Percentiles rank a stretch among this genome's conserved stretches.
These are phyloP conservation scores for Autographa gamma DNA, from an alignment of 2,888 invertebrate species.

Conservation along the genomic window DNA sequence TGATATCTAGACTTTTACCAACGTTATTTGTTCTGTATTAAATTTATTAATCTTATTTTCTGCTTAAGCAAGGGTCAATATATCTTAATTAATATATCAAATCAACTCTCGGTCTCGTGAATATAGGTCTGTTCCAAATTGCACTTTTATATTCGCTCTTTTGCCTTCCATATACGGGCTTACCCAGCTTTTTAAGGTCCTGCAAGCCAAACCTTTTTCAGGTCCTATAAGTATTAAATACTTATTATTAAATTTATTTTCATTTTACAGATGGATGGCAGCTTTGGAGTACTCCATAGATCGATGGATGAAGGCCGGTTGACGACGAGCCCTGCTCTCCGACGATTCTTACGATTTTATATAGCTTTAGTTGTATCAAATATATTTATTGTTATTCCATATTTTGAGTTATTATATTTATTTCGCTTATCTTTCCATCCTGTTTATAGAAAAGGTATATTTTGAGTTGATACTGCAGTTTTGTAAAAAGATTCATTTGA, in stretches of 20 bases:
- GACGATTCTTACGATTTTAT: slow-evolving; percentile 78
- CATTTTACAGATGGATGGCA: slow-evolving; percentile 94
- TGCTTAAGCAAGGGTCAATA: too few relatives aligned
- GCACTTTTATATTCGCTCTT: too few relatives aligned
- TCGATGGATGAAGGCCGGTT: slow-evolving; percentile 95
- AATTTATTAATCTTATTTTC: too few relatives aligned
- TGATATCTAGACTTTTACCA: too few relatives aligned
- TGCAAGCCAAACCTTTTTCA: not conserved
- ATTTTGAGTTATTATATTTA: slow-evolving; percentile 58
- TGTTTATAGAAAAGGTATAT: slow-evolving; percentile 16
- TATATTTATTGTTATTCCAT: slow-evolving; percentile 60
- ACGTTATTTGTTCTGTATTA: too few relatives aligned
- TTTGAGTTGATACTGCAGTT: not conserved
- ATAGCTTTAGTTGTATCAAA: slow-evolving; percentile 73
- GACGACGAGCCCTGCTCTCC: slow-evolving; percentile 75
- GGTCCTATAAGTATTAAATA: not conserved
- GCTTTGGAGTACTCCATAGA: slow-evolving; percentile 98
- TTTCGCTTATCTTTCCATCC: slow-evolving; percentile 43
- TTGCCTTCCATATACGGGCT: too few relatives aligned
- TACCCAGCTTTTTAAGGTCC: too few relatives aligned
- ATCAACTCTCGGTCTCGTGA: too few relatives aligned
- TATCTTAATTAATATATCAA: too few relatives aligned
- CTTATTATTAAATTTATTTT: slow-evolving; percentile 2
- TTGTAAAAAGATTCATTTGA: too few relatives aligned
- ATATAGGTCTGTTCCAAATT: too few relatives aligned